Evolutionary conservation across 2,797 vertebrate genomes (phyloP), one percentile per base, ranked within the genome.

Genomic region (Trachurus trachurus): DNA sequence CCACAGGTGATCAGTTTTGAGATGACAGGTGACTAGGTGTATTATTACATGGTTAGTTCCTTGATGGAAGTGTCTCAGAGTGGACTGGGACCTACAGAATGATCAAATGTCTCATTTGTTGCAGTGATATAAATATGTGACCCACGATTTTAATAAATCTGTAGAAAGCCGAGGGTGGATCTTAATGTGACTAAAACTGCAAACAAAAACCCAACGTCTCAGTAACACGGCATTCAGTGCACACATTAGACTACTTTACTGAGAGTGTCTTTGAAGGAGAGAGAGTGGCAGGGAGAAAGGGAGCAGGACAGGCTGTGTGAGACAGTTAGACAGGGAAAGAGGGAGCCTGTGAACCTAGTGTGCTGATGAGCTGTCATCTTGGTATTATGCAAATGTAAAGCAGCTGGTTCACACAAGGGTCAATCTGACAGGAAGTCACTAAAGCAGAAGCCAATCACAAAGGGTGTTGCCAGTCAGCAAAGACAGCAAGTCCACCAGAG

Each of bases 341-440:
- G 52, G 59, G 49, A 72, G 82, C 66, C 63, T 77, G 79, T 84
- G 79, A 88, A 81, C 78, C 65, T 56, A 1, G 58, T 59, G 81
- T 54, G 84, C 86, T 92, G 90, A 92, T 75, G 88, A 92, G 90
- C 93, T 93, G 93, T 94, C 91, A 90, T 81, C 70, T 72, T 50
- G 26, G 79, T 81, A 82, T 88, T 90, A 92, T 93, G 88, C 82
- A 92, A 89, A 94, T 90, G 84, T 73, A 71, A 88, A 90, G 87
- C 84, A 87, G 85, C 78, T 78, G 84, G 93, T 93, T 94, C 90
- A 92, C 68, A 54, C 71, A 66, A 65, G 83, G 91, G 92, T 93
- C 91, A 94, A 78, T 85, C 77, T 87, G 83, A 88, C 80, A 92
- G 80, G 85, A 91, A 91, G 86, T 87, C 78, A 68, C 72, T 67